Conservation (phyloP, 2,797 vertebrate genomes). For the Sylvia borin region DNA sequence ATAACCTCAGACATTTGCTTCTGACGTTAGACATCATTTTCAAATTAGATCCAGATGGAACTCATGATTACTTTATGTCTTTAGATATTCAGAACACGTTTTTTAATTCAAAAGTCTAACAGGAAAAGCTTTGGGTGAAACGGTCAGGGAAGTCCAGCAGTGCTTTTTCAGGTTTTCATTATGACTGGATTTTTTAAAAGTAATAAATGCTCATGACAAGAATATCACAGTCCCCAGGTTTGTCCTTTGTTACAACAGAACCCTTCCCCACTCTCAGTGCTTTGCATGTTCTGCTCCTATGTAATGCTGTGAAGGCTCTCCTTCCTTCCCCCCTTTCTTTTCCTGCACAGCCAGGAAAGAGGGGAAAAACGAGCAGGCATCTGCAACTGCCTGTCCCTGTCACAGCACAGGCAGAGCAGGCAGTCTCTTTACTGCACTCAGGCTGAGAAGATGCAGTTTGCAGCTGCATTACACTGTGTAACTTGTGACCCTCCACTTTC, state of each 20-base stretch:
- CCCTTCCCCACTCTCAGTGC: not conserved
- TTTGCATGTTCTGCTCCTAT: not conserved
- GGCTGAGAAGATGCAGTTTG: not conserved
- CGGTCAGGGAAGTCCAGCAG: not conserved
- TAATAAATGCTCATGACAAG: not conserved
- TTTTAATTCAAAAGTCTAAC: not conserved
- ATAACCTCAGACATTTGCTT: slow-evolving; percentile 28
- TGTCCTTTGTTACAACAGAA: not conserved
- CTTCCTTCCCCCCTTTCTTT: not conserved
- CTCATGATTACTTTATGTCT: not conserved
- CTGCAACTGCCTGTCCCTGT: not conserved
- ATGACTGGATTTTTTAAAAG: not conserved
- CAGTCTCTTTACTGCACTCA: not conserved
- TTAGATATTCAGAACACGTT: not conserved
- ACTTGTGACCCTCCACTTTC: not conserved
- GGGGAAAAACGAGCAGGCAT: accelerated
- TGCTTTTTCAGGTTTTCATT: not conserved
- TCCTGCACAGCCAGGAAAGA: not conserved
- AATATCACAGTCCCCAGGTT: not conserved
- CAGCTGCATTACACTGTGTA: not conserved
- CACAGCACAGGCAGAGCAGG: accelerated
- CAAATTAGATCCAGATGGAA: slow-evolving; percentile 16
- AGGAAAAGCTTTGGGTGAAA: not conserved
- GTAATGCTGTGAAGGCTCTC: not conserved
- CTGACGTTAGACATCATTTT: not conserved